Conservation (phyloP, 2,888 invertebrate genomes). For the Arctia plantaginis region DNA sequence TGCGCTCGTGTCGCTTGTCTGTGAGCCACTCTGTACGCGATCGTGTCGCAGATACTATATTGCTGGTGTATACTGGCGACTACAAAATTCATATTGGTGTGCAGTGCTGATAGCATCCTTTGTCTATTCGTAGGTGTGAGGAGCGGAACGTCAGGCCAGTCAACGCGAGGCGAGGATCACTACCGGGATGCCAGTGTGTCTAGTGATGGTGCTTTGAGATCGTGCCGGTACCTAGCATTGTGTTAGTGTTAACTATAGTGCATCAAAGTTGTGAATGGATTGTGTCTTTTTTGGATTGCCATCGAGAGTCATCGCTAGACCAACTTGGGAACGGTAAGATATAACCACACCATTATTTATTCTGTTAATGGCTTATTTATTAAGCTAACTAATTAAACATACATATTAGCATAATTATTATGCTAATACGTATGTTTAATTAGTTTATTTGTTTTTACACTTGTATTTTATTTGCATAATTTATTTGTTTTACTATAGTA, state of each 20-base stretch:
- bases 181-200: constrained; percentile 79
- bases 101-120: constrained; percentile 70
- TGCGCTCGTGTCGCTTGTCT: constrained; percentile 62
- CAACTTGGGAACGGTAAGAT: constrained; percentile 83
- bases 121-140: constrained; percentile 80
- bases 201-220: constrained; percentile 83
- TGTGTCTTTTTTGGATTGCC: constrained; percentile 84
- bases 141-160: constrained; percentile 48
- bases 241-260: constrained; percentile 83
- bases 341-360: constrained; percentile 41
- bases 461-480: constrained; percentile 35
- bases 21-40: constrained; percentile 30
- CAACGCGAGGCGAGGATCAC: constrained; percentile 66
- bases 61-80: constrained; percentile 38
- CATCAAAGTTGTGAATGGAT: constrained; percentile 82
- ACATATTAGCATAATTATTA: constrained; percentile 31
- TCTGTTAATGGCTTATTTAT: constrained; percentile 31
- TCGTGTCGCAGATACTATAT: constrained; percentile 33
- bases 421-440: constrained; percentile 36
- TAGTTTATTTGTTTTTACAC: constrained; percentile 35
- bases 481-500: constrained; percentile 20
- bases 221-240: constrained; percentile 75
- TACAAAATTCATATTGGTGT: constrained; percentile 69
- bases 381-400: constrained; percentile 32
- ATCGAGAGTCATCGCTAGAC: constrained; percentile 81